Evolutionary conservation across 2,888 invertebrate genomes (phyloP), one percentile per base, ranked within the genome.

Genomic region (Liposcelis brunnea): DNA sequence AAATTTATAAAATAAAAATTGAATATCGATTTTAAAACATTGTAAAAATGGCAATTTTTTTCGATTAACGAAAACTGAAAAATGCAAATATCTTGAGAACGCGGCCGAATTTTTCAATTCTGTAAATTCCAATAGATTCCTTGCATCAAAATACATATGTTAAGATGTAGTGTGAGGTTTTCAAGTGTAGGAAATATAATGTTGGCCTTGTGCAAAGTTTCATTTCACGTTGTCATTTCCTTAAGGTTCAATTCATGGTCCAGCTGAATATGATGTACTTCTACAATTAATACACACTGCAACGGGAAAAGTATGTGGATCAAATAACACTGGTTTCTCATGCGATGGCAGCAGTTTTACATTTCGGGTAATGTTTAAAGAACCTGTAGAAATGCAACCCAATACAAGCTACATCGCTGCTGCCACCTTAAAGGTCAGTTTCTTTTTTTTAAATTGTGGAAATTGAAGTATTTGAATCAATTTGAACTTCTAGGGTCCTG

Each of bases 351-450:
- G 80, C 0, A 75, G 75, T 48, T 75, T 78, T 54, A 80, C 83
- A 10, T 84, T 80, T 63, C 69, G 80, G 43, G 77, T 81, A 43
- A 77, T 80, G 75, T 86, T 87, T 62, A 81, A 83, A 59, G 82
- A 85, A 52, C 84, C 86, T 0, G 75, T 85, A 1, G 85, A 86
- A 61, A 80, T 87, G 43, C 61, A 75, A 48, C 79, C 82, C 2
- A 78, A 80, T 58, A 77, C 77, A 2, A 79, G 80, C 47, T 87
- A 86, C 59, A 83, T 80, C 21, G 84, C 85, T 31, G 79, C 80
- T 53, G 80, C 81, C 35, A 80, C 79, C 48, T 66, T 86, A 12
- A 80, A 80, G 72, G 81, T 80, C 59, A 55, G 53, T 48, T 35
- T 16, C 16, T 14, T 16, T 35, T 35, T 16, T 15, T 10, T 16